phyloP scores from a whole-genome alignment of 2,888 invertebrate species.

The Rotaria sp. region DNA sequence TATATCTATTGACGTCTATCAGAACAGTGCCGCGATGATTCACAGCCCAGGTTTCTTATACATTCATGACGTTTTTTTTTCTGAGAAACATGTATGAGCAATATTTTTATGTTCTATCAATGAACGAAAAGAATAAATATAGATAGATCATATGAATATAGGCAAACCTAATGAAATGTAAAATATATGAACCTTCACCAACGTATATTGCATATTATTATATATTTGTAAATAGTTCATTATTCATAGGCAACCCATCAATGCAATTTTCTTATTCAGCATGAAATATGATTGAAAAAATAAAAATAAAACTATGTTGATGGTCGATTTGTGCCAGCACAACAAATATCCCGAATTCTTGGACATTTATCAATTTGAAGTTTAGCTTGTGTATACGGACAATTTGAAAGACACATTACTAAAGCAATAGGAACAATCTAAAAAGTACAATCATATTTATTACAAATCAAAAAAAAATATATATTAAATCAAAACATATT shows the following conservation, averaged over 20 bases:
- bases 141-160: too few relatives aligned
- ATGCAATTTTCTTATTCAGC: too few relatives aligned
- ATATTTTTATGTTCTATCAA: too few relatives aligned
- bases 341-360: not conserved
- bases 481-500: not conserved
- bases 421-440: constrained; percentile 34
- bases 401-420: constrained; percentile 29
- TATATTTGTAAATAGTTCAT: not conserved
- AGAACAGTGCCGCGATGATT: too few relatives aligned
- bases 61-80: too few relatives aligned
- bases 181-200: too few relatives aligned
- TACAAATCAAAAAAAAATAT: not conserved
- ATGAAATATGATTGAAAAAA: not conserved
- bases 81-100: too few relatives aligned
- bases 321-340: not conserved
- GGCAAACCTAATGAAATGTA: too few relatives aligned
- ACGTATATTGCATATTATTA: not conserved
- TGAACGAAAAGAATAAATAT: too few relatives aligned
- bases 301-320: not conserved
- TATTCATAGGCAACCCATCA: not conserved
- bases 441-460: not conserved
- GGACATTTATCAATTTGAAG: constrained; percentile 1
- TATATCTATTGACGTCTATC: too few relatives aligned
- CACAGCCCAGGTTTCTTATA: too few relatives aligned
- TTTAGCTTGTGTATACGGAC: constrained; percentile 15